Evolutionary conservation across 2,797 vertebrate species (phyloP).

Genomic region (Fundulus diaphanus): DNA sequence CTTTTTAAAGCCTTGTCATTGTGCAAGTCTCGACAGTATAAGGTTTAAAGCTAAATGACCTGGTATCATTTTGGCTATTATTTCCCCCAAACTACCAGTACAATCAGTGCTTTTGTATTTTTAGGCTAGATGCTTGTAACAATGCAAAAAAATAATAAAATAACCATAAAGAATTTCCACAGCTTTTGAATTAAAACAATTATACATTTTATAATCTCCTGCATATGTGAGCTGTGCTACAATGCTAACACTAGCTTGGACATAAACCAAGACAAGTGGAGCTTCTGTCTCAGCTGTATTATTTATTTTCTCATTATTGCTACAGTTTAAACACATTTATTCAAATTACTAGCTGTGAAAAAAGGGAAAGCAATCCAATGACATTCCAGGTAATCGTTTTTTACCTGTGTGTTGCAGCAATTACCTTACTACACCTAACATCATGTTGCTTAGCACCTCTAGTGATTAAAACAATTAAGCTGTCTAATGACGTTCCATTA

Average conservation of each 20-base stretch:
- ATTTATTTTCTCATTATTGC: not conserved
- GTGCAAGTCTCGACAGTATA: no score
- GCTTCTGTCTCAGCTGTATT: not conserved
- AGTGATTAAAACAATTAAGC: not conserved
- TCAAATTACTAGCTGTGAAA: not conserved
- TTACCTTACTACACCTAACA: not conserved
- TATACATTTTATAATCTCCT: not conserved
- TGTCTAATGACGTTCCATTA: not conserved
- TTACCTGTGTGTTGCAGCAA: not conserved
- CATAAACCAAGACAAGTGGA: not conserved
- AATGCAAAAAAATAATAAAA: not conserved
- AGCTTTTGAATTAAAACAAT: not conserved
- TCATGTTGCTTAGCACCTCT: not conserved
- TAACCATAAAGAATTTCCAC: not conserved
- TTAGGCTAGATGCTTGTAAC: not conserved
- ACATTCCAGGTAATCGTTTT: not conserved
- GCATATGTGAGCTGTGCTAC: no score
- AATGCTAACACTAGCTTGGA: no score
- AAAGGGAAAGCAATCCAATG: not conserved
- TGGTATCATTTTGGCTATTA: not conserved
- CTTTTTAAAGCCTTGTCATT: no score
- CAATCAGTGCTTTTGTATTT: not conserved
- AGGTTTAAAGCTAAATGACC: not conserved
- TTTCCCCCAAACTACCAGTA: not conserved
- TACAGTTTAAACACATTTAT: not conserved